phyloP scores from a whole-genome alignment of 1,140 invertebrate species.

The Neodiprion pinetum region DNA sequence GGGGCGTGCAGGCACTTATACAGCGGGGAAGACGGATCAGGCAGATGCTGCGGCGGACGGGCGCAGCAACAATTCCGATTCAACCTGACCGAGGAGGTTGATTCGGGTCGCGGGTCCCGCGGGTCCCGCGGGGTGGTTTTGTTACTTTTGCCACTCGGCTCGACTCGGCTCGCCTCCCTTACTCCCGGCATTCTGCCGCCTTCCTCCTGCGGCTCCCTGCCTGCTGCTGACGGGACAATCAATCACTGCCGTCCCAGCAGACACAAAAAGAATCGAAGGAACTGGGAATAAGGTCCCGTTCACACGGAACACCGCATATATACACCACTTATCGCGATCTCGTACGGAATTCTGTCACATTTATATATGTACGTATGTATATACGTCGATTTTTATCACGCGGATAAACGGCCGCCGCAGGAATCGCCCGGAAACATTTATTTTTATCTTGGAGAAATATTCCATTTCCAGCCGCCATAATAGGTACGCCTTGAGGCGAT shows the following conservation, averaged over 20 bases:
- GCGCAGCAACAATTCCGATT: conserved; percentile 23
- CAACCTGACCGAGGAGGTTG: conserved; percentile 27
- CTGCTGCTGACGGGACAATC: conserved; percentile 54
- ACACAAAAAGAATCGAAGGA: conserved; percentile 35
- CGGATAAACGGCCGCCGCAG: too few relatives aligned
- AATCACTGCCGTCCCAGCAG: conserved; percentile 42
- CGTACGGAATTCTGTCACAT: too few relatives aligned
- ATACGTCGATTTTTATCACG: too few relatives aligned
- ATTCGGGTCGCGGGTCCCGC: conserved; percentile 17
- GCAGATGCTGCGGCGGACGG: conserved; percentile 29
- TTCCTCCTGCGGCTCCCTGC: conserved; percentile 25
- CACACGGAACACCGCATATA: neutral
- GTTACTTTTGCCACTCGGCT: conserved; percentile 48
- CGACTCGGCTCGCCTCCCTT: neutral
- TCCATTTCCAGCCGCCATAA: too few relatives aligned
- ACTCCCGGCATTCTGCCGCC: conserved; percentile 19
- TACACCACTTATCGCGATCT: too few relatives aligned
- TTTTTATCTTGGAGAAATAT: too few relatives aligned
- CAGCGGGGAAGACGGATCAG: conserved; percentile 3
- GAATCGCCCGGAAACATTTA: too few relatives aligned
- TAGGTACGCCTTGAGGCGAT: too few relatives aligned
- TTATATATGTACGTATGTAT: too few relatives aligned
- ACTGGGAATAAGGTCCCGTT: conserved; percentile 15
- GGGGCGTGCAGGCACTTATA: too few relatives aligned
- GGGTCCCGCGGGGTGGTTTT: conserved; percentile 34